Percentiles rank a stretch among this genome's conserved stretches.
Conservation (phyloP, 1,140 invertebrate genomes). For the Zaprionus ornatus region DNA sequence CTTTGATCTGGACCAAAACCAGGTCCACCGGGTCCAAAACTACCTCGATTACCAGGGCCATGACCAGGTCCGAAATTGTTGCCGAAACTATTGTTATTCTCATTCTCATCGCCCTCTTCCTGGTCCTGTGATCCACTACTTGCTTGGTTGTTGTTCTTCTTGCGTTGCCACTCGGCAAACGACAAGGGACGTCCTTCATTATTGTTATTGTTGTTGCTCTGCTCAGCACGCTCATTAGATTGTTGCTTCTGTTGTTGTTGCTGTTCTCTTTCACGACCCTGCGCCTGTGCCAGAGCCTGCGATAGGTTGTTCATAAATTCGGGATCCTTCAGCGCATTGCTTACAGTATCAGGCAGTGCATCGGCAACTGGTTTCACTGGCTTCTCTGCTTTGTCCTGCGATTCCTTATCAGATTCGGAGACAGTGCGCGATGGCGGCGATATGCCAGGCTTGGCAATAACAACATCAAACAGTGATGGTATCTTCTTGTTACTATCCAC, state of each 20-base stretch:
- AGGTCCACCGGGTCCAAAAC: slow-evolving; percentile 12
- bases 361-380: slow-evolving; percentile 6
- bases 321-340: slow-evolving; percentile 68
- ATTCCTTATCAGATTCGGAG: background rate
- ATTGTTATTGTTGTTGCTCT: slow-evolving; percentile 19
- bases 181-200: slow-evolving; percentile 38
- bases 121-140: slow-evolving; percentile 1
- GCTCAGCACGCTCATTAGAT: slow-evolving; percentile 18
- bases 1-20: slow-evolving; percentile 16
- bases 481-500: slow-evolving; percentile 42
- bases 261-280: slow-evolving; percentile 45
- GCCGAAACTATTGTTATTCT: background rate
- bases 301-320: slow-evolving; percentile 68
- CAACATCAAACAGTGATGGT: slow-evolving; percentile 60
- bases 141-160: slow-evolving; percentile 52
- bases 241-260: slow-evolving; percentile 6
- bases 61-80: slow-evolving; percentile 1
- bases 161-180: slow-evolving; percentile 71
- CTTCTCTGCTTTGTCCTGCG: background rate
- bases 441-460: slow-evolving; percentile 33
- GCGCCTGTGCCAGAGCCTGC: slow-evolving; percentile 65
- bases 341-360: slow-evolving; percentile 49
- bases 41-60: slow-evolving; percentile 10
- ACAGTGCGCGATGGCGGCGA: background rate
- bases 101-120: background rate